phyloP scores from a whole-genome alignment of 2,888 invertebrate genomes.

The Leptopilina drosophilae region DNA sequence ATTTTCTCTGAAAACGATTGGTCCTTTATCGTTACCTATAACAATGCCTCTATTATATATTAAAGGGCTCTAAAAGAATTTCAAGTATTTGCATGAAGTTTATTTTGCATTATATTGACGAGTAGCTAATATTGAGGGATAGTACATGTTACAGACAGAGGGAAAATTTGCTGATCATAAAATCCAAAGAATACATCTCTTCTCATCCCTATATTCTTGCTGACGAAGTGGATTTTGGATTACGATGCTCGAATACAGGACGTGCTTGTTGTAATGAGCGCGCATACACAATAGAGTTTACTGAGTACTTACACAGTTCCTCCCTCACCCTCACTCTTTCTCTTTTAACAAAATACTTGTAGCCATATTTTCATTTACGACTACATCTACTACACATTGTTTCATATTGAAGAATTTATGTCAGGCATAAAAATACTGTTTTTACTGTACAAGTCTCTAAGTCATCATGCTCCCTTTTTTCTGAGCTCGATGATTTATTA shows the following conservation, averaged over 20 bases:
- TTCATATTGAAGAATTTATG: too few species aligned
- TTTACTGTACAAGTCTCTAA: too few species aligned
- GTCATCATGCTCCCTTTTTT: too few species aligned
- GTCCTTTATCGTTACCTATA: too few species aligned
- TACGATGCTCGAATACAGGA: neutral
- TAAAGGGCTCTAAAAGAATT: too few species aligned
- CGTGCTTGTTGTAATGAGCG: constrained; percentile 35
- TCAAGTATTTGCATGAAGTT: neutral
- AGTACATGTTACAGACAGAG: neutral
- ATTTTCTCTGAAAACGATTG: too few species aligned
- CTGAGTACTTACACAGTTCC: neutral
- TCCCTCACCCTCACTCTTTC: neutral
- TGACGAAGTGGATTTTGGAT: constrained; percentile 22
- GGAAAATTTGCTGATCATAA: constrained; percentile 30
- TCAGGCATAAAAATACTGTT: too few species aligned
- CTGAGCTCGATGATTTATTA: too few species aligned
- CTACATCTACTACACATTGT: neutral
- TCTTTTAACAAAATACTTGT: neutral
- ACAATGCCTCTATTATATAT: too few species aligned
- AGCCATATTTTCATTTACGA: constrained; percentile 5
- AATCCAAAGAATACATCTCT: constrained; percentile 10
- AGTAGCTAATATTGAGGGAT: neutral
- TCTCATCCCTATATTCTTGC: constrained; percentile 24
- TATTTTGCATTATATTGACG: neutral
- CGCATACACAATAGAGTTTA: constrained; percentile 8